phyloP scores from a whole-genome alignment of 2,113 vertebrate species.

The Phyllostomus hastatus region DNA sequence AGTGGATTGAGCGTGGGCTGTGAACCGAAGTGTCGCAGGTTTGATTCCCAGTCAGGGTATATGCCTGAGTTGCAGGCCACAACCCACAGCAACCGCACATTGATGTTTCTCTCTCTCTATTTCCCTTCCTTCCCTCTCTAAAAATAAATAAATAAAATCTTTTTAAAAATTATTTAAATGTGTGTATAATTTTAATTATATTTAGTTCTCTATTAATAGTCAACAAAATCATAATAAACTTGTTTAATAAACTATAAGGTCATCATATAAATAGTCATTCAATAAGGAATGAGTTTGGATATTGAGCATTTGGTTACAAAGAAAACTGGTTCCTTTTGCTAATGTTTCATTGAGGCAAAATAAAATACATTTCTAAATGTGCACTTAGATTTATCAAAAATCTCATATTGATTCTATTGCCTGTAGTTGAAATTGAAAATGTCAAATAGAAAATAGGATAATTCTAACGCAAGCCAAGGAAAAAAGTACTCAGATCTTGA shows the following conservation, averaged over 20 bases:
- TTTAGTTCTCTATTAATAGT: neutral
- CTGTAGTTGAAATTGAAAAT: constrained; percentile 25
- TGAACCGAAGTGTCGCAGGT: no score
- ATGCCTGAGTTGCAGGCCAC: no score
- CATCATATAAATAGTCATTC: neutral
- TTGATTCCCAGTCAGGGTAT: no score
- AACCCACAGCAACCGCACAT: no score
- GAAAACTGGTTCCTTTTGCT: neutral
- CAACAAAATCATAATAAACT: neutral
- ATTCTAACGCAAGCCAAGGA: neutral
- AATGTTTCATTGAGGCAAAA: neutral
- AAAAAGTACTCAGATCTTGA: constrained; percentile 17
- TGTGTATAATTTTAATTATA: neutral
- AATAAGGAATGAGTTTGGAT: neutral
- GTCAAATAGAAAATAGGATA: constrained; percentile 11
- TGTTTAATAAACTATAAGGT: neutral
- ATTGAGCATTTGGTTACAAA: neutral
- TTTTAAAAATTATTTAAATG: no score
- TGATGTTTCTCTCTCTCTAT: no score
- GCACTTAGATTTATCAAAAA: neutral
- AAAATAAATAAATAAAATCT: no score
- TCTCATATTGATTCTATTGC: neutral
- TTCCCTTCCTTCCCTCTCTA: no score
- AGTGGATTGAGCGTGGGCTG: no score
- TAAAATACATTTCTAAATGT: neutral